These are phyloP conservation scores for Dryobotodes eremita DNA, from an alignment of 2,888 invertebrate species.

Conservation along the genomic window DNA sequence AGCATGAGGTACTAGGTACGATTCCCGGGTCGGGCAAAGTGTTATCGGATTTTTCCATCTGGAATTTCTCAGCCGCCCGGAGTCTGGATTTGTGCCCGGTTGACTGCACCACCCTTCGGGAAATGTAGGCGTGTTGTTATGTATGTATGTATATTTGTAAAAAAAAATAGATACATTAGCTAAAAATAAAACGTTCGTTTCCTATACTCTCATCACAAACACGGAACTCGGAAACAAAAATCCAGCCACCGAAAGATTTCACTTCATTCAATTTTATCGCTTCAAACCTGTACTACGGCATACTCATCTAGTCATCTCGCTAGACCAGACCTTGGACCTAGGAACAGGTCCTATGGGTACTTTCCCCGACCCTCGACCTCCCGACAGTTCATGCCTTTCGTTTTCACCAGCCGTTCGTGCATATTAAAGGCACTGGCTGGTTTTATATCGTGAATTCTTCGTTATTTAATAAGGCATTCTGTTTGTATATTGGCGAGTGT, in stretches of 20 bases:
- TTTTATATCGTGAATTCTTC: constrained; percentile 25
- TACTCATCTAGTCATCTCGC: constrained; percentile 30
- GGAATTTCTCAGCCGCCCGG: background rate
- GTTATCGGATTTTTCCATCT: background rate
- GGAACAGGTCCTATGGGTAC: constrained; percentile 62
- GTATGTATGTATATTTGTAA: too few species aligned
- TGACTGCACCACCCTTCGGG: too few species aligned
- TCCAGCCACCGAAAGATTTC: constrained; percentile 45
- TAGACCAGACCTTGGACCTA: constrained; percentile 62
- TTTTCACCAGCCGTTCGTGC: constrained; percentile 62
- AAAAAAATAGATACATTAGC: background rate
- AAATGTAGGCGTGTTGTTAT: background rate
- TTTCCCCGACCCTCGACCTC: constrained; percentile 68
- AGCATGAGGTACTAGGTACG: background rate
- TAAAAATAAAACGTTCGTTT: constrained; percentile 11
- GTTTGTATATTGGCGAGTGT: constrained; percentile 8
- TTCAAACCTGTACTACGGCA: constrained; percentile 35
- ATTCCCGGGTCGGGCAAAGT: too few species aligned
- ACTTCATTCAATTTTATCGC: constrained; percentile 35
- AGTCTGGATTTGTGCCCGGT: background rate
- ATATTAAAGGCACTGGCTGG: constrained; percentile 29
- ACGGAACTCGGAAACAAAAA: constrained; percentile 27
- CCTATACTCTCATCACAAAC: constrained; percentile 1
- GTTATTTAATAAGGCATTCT: constrained; percentile 12
- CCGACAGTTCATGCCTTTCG: constrained; percentile 62